Evolutionary conservation across 1,140 invertebrate species (phyloP).

Genomic region (Cherax destructor): DNA sequence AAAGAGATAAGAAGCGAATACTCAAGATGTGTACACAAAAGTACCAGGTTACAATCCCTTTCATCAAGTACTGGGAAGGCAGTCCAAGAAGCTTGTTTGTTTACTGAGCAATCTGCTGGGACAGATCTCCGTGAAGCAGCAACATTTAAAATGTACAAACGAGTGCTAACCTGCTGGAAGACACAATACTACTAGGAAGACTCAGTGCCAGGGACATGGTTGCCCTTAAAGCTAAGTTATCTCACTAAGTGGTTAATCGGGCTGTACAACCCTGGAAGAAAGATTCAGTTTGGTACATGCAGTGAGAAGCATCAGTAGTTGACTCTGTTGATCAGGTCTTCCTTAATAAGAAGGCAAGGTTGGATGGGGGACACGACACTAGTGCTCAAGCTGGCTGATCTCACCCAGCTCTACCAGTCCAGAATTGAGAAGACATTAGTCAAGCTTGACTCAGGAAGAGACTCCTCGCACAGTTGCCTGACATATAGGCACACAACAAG

Average conservation of each 20-base stretch:
- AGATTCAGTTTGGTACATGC: background rate
- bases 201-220: constrained; percentile 34
- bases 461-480: constrained; percentile 20
- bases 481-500: background rate
- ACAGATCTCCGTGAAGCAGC: constrained; percentile 1
- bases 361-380: constrained; percentile 17
- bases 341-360: constrained; percentile 10
- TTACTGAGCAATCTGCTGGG: constrained; percentile 13
- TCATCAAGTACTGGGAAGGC: constrained; percentile 14
- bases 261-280: constrained; percentile 6
- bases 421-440: constrained; percentile 46
- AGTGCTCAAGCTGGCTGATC: constrained; percentile 34
- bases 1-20: background rate
- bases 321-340: constrained; percentile 16
- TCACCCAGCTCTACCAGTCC: constrained; percentile 29
- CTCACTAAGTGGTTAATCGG: background rate
- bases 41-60: background rate
- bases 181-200: constrained; percentile 9
- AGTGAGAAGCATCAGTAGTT: constrained; percentile 2
- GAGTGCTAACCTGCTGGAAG: constrained; percentile 19
- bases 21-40: constrained; percentile 21
- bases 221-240: constrained; percentile 1
- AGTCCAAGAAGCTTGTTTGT: background rate
- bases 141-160: constrained; percentile 25
- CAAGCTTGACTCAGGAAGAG: background rate